Evolutionary conservation across 2,797 vertebrate species (phyloP), one percentile per base, ranked within the genome.

Genomic region (Notoglanidium macrostoma): DNA sequence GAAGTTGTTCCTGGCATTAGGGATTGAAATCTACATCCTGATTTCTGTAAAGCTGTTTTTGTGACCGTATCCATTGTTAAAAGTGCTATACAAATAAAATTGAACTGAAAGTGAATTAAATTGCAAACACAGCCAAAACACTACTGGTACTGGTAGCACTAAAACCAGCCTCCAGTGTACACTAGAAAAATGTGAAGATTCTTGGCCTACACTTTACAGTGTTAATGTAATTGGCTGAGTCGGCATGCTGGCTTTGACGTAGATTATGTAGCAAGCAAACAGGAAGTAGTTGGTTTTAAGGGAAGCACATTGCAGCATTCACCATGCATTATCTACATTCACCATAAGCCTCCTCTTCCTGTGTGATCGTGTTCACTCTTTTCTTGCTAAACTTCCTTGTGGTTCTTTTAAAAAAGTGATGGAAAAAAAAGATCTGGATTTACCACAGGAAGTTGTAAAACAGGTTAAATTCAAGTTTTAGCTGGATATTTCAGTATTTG

Each of bases 211-310:
- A 82, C 17, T 63, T n/a, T 40, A 46, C 23, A 46, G 49, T 35
- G 78, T 63, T 61, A 44, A 46, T n/a, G 40, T 44, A n/a, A 63
- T 23, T 57, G 51, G 76, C 76, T 35, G 57, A 67, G 32, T 83
- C 35, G 26, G 68, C 29, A 78, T 19, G 68, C 5, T 19, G 23
- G 80, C 6, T n/a, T 6, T 85, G 32, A 29, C 32, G 59, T 73
- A n/a, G 46, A 46, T 74, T 73, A 77, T 81, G 85, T 82, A 17
- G 59, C 49, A 70, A 89, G 57, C 72, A 57, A 84, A 83, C 86
- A 91, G 90, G 89, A 91, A 87, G 90, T 89, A 88, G 80, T 87
- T 91, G 88, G 83, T 55, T 87, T 89, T 46, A 35, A 83, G 67
- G 84, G 70, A 86, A 87, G 82, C 72, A 65, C 11, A 51, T 70